These are phyloP conservation scores for Phallusia fumigata DNA, from an alignment of 23 tunicate species.

Conservation along the genomic window DNA sequence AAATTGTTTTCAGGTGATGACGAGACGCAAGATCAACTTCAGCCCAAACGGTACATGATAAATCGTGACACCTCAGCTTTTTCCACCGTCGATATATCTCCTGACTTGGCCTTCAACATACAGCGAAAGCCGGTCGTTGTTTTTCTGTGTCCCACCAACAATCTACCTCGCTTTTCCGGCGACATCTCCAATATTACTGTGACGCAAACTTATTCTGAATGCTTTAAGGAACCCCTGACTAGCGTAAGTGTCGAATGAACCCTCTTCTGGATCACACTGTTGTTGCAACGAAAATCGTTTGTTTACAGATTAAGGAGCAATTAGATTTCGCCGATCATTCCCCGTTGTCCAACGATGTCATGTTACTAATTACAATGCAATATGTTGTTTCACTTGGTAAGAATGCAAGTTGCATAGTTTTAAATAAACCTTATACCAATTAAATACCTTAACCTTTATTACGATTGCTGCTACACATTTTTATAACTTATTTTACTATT, in stretches of 20 bases:
- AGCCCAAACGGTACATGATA: constrained; percentile 41
- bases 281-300: neutral
- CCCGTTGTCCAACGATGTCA: constrained; percentile 19
- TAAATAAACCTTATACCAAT: neutral
- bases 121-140: constrained; percentile 36
- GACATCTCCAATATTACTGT: constrained; percentile 35
- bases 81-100: constrained; percentile 27
- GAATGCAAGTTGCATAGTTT: neutral
- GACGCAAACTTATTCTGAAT: constrained; percentile 39
- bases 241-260: constrained; percentile 18
- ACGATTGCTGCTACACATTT: too few relatives aligned
- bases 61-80: neutral
- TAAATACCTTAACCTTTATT: too few relatives aligned
- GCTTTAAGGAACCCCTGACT: constrained; percentile 17
- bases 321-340: constrained; percentile 24
- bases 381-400: constrained; percentile 59
- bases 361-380: constrained; percentile 54
- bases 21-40: constrained; percentile 19
- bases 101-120: constrained; percentile 13
- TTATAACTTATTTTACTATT: too few relatives aligned
- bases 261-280: neutral
- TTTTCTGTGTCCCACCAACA: constrained; percentile 20
- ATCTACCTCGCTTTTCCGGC: constrained; percentile 39
- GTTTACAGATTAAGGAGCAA: constrained; percentile 23
- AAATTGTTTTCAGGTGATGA: neutral